These are phyloP conservation scores for Teleiodes luculella DNA, from an alignment of 2,888 invertebrate genomes.

Conservation along the genomic window DNA sequence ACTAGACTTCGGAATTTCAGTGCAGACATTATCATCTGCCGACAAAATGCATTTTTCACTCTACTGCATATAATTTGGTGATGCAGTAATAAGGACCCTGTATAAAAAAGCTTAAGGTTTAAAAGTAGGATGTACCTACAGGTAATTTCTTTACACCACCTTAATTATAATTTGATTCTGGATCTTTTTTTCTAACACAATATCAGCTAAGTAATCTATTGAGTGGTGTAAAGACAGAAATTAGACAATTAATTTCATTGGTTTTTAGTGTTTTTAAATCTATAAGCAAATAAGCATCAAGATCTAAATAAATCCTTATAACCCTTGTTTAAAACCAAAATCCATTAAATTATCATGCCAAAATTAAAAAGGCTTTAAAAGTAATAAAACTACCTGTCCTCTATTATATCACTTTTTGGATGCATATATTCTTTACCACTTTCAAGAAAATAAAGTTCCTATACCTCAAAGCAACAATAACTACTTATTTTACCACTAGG, in stretches of 20 bases:
- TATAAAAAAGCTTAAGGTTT: neutral
- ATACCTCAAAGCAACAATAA: too few species aligned
- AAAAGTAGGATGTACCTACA: neutral
- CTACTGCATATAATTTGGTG: neutral
- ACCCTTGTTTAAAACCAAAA: neutral
- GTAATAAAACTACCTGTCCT: too few species aligned
- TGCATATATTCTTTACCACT: too few species aligned
- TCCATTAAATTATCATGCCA: neutral
- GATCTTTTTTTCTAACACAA: neutral
- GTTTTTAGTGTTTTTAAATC: neutral
- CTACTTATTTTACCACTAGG: too few species aligned
- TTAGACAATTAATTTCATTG: neutral
- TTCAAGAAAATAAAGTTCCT: too few species aligned
- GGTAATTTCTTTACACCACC: neutral
- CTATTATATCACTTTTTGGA: too few species aligned
- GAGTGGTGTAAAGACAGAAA: neutral
- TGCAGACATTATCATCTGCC: conserved; percentile 73
- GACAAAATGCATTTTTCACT: conserved; percentile 41
- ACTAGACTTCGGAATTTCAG: conserved; percentile 66
- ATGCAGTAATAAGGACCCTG: neutral
- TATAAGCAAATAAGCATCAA: neutral
- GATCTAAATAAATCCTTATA: neutral
- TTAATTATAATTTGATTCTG: neutral
- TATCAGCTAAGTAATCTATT: neutral
- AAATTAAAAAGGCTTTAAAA: too few species aligned